Evolutionary conservation across 2,113 vertebrate genomes (phyloP), one percentile per base, ranked within the genome.

Genomic region (Ceyx melanurus): DNA sequence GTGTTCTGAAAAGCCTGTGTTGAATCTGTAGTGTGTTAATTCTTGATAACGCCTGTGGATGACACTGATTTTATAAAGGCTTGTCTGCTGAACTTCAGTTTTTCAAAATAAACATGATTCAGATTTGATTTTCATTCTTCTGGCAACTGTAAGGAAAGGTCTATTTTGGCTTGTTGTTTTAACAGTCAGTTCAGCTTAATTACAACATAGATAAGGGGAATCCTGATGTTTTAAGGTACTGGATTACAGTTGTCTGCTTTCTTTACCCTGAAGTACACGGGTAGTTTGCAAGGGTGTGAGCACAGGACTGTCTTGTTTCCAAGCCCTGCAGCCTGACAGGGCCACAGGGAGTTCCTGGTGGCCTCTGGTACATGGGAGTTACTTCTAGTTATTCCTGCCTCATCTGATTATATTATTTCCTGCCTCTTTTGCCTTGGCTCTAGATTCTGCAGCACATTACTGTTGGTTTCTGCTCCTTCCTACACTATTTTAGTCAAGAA

Each of bases 401-500:
- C 35, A 50, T 77, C 64, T 77, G 65, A 57, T 82, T 43, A 13
- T 65, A 14, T 29, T 67, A 22, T 60, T 10, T 74, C 37, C 43
- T 74, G 37, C 35, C 13, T 78, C 17, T 84, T 71, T 81, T 81
- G 42, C 65, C 13, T 67, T 1, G 2, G 5, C 19, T 82, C 15
- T 43, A 25, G 31, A 29, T 62, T 85, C 35, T 79, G 53, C 50
- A 75, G 54, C 18, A 65, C 19, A 3, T 45, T 11, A 13, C 15
- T 19, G 4, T 75, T 58, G 74, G 10, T 67, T 94, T 82, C 80
- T 10, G 9, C 26, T 81, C 56, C 19, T 83, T 86, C 10, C n/a
- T 62, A 7, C 1, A 0, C 8, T n/a, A 1, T 45, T 77, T 76
- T 45, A 50, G 51, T 42, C 0, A 1, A 73, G 45, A 68, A 72